These are phyloP conservation scores for Tupaia chinensis DNA, from an alignment of 2,113 vertebrate genomes.

Conservation along the genomic window DNA sequence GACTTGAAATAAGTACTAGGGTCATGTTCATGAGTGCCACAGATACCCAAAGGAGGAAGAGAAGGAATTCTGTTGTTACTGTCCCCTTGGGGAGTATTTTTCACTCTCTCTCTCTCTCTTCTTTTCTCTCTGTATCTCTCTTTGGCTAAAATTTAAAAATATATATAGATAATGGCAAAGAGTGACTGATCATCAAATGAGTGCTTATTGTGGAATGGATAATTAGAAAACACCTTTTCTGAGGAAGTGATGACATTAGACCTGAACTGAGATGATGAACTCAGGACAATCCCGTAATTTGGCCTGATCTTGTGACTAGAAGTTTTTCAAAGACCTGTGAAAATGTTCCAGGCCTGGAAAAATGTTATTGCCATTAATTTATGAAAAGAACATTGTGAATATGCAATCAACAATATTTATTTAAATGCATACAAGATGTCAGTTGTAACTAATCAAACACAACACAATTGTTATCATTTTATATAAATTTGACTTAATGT, in stretches of 20 bases:
- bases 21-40: too few relatives aligned
- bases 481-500: neutral
- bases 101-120: too few relatives aligned
- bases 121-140: too few relatives aligned
- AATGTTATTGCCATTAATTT: conserved; percentile 15
- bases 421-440: conserved; percentile 33
- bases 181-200: neutral
- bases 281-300: neutral
- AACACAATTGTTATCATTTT: neutral
- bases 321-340: neutral
- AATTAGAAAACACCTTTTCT: conserved; percentile 7
- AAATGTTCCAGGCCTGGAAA: conserved; percentile 24
- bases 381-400: neutral
- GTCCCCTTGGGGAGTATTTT: too few relatives aligned
- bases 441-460: conserved; percentile 16
- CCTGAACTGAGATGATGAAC: neutral
- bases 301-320: neutral
- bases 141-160: too few relatives aligned
- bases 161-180: neutral
- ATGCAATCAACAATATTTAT: neutral
- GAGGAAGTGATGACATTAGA: neutral
- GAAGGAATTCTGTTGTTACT: too few relatives aligned
- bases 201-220: neutral
- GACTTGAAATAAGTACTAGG: too few relatives aligned
- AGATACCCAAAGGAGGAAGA: too few relatives aligned